Conservation (phyloP, 1,140 invertebrate genomes). For the Plodia interpunctella region DNA sequence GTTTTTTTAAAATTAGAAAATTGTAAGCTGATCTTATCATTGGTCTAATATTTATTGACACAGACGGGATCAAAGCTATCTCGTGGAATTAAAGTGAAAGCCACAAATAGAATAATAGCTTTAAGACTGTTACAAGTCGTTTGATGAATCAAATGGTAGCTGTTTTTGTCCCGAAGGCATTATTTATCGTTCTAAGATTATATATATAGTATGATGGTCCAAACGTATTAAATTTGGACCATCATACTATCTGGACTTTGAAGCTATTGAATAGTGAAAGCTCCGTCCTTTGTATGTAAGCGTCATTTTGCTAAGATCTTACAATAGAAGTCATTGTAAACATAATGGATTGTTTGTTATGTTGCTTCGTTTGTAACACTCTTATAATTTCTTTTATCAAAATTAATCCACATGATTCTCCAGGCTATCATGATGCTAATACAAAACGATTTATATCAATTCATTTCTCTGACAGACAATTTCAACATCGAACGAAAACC, state of each 20-base stretch:
- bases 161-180: background rate
- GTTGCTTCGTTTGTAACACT: no score
- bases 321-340: no score
- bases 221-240: no score
- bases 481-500: background rate
- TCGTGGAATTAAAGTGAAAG: background rate
- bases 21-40: background rate
- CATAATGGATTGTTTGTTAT: no score
- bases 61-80: background rate
- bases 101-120: background rate
- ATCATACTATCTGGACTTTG: no score
- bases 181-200: background rate
- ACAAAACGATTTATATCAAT: background rate
- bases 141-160: background rate
- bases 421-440: background rate
- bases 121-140: background rate
- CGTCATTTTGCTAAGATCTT: no score
- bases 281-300: no score
- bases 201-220: no score
- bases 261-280: no score
- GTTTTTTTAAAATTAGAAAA: slow-evolving; percentile 2
- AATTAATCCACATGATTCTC: background rate
- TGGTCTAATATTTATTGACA: background rate
- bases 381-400: background rate
- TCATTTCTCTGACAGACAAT: background rate